Percentiles rank a stretch among this genome's conserved stretches.
These are phyloP conservation scores for Metacarcinus magister DNA, from an alignment of 2,888 invertebrate species.

Conservation along the genomic window DNA sequence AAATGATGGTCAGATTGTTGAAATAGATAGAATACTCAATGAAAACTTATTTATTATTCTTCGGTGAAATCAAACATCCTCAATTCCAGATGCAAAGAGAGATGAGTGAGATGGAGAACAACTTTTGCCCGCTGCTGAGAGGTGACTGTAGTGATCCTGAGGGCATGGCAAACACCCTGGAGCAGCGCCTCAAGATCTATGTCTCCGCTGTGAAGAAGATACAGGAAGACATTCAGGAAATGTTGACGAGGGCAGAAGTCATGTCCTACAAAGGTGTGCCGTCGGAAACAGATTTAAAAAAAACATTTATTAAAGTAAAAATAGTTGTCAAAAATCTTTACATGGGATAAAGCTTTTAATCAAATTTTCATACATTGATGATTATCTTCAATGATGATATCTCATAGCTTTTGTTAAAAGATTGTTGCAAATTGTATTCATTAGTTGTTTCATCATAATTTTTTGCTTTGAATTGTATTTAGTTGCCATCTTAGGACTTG, in stretches of 20 bases:
- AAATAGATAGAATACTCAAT: background rate
- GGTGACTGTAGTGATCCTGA: constrained; percentile 77
- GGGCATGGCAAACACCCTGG: constrained; percentile 72
- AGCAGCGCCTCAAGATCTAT: constrained; percentile 73
- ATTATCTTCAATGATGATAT: background rate
- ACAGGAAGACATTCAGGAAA: constrained; percentile 81
- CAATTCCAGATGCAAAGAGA: constrained; percentile 77
- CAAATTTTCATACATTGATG: background rate
- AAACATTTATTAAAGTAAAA: background rate
- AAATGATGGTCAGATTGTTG: background rate
- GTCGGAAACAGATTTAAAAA: background rate
- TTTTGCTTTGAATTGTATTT: background rate
- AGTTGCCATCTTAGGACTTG: background rate
- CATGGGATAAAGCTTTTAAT: background rate
- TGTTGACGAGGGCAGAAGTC: constrained; percentile 88
- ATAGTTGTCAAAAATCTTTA: background rate
- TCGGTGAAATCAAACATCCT: background rate
- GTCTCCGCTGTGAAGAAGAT: constrained; percentile 79
- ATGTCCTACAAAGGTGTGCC: constrained; percentile 87
- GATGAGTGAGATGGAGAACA: constrained; percentile 74
- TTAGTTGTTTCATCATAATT: background rate
- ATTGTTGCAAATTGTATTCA: background rate
- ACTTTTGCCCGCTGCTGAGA: constrained; percentile 81
- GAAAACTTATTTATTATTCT: background rate
- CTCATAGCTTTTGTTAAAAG: background rate